Evolutionary conservation across 2,888 invertebrate genomes (phyloP).

Genomic region (Eucera pruinosa): DNA sequence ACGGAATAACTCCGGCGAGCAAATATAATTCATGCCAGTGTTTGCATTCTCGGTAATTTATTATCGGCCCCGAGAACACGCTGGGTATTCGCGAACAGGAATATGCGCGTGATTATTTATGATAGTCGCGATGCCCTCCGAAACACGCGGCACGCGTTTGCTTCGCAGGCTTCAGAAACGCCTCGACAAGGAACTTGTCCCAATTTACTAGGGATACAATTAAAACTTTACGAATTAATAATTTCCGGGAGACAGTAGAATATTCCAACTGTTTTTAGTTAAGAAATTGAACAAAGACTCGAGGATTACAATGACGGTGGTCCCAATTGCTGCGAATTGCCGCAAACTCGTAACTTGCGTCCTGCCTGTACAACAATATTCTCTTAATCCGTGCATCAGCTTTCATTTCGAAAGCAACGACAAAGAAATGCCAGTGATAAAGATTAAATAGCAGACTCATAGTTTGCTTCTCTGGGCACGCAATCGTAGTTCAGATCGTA

Average conservation of each 20-base stretch:
- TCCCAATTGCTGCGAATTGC: too few species aligned
- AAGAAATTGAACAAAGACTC: conserved; percentile 12
- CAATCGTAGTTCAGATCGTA: too few species aligned
- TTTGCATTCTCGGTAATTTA: conserved; percentile 47
- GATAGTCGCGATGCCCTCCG: conserved; percentile 16
- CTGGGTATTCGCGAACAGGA: conserved; percentile 19
- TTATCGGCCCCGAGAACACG: conserved; percentile 32
- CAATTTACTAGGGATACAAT: conserved; percentile 20
- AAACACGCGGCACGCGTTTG: conserved; percentile 38
- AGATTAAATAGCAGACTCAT: too few species aligned
- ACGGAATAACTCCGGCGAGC: conserved; percentile 39
- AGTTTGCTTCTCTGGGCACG: too few species aligned
- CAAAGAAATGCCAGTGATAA: too few species aligned
- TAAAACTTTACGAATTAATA: conserved; percentile 36
- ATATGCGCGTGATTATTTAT: conserved; percentile 49
- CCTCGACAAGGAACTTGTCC: too few species aligned
- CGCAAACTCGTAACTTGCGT: too few species aligned
- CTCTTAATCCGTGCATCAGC: too few species aligned
- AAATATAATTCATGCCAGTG: conserved; percentile 42
- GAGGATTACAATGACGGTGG: too few species aligned
- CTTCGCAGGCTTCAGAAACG: background rate
- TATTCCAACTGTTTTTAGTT: background rate
- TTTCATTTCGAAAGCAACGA: too few species aligned
- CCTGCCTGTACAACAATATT: too few species aligned
- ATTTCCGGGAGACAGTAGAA: background rate